phyloP scores from a whole-genome alignment of 1,140 invertebrate genomes.

The Drosophila rufa region DNA sequence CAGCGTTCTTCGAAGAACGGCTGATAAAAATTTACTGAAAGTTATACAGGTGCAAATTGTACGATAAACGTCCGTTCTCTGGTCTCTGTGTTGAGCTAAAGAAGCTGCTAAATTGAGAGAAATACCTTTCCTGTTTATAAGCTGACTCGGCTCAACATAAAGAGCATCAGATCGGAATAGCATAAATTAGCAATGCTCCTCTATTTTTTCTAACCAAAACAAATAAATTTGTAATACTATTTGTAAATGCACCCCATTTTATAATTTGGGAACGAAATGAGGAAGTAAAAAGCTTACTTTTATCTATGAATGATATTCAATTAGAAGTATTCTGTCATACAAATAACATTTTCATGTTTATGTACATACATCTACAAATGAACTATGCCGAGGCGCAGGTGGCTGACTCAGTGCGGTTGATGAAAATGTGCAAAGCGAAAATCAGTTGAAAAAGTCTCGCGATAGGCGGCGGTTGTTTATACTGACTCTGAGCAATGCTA shows the following conservation, averaged over 20 bases:
- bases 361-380: neutral
- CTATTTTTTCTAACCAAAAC: neutral
- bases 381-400: neutral
- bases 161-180: neutral
- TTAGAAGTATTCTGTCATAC: slow-evolving; percentile 17
- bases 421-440: slow-evolving; percentile 30
- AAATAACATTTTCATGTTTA: slow-evolving; percentile 17
- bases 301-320: slow-evolving; percentile 4
- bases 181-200: neutral
- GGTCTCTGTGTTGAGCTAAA: neutral
- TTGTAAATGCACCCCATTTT: neutral
- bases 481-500: slow-evolving; percentile 1
- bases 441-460: slow-evolving; percentile 56
- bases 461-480: slow-evolving; percentile 37
- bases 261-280: neutral
- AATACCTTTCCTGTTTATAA: neutral
- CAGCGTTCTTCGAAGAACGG: neutral
- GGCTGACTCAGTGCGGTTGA: slow-evolving; percentile 27
- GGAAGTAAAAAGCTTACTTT: slow-evolving; percentile 8
- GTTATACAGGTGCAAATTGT: neutral
- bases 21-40: neutral
- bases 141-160: neutral
- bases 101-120: neutral
- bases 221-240: slow-evolving; percentile 12
- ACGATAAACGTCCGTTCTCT: neutral